These are phyloP conservation scores for Sitta carolinensis DNA, from an alignment of 2,797 vertebrate species.

Conservation along the genomic window DNA sequence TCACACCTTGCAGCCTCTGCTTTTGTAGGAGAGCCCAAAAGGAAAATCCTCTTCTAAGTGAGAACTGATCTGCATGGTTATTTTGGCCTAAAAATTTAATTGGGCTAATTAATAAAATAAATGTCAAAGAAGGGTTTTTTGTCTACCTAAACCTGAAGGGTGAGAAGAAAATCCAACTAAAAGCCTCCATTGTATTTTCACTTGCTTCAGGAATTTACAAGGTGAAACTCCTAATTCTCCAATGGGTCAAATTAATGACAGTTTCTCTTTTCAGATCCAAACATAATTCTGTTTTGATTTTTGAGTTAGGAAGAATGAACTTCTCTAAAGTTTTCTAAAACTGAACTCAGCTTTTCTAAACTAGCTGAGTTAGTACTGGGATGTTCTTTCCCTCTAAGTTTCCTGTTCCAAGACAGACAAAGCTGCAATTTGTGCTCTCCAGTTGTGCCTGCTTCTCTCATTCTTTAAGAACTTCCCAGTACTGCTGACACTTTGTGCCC, in stretches of 20 bases:
- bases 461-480: background rate
- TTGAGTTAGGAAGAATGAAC: background rate
- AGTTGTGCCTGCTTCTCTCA: background rate
- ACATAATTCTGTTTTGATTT: background rate
- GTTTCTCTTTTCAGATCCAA: background rate
- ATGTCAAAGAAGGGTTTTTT: background rate
- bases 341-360: background rate
- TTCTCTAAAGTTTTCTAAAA: background rate
- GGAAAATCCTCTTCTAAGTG: background rate
- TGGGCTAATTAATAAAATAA: background rate
- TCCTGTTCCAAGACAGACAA: background rate
- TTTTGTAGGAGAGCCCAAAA: background rate
- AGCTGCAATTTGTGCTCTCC: background rate
- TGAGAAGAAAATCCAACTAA: background rate
- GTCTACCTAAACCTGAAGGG: background rate
- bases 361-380: background rate
- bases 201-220: background rate
- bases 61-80: rapidly evolving
- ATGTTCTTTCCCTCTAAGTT: background rate
- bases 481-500: background rate
- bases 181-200: background rate
- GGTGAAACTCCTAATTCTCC: background rate
- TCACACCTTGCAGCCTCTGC: background rate
- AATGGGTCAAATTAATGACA: background rate
- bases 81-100: background rate